Percentiles rank a stretch among this genome's conserved stretches.
Evolutionary conservation across 2,888 invertebrate genomes (phyloP).

Genomic region (Rotaria sp.): DNA sequence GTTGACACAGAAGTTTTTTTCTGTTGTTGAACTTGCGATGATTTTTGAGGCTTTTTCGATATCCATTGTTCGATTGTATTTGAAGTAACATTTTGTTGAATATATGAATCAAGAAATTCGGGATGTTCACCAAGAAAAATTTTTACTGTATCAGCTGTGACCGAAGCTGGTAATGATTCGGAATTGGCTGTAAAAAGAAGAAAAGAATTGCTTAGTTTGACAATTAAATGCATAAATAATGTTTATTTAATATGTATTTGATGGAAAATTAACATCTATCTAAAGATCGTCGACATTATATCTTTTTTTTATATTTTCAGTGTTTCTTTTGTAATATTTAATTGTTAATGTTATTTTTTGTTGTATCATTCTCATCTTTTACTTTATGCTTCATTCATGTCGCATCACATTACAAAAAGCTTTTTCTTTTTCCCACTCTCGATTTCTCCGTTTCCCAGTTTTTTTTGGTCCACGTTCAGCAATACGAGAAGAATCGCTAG

Average conservation of each 20-base stretch:
- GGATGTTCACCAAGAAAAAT: neutral
- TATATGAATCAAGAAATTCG: neutral
- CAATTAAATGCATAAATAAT: too few relatives aligned
- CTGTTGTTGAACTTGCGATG: neutral
- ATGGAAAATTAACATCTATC: neutral
- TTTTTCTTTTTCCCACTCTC: neutral
- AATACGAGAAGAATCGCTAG: neutral
- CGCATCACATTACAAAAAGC: neutral
- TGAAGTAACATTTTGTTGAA: neutral
- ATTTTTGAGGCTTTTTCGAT: neutral
- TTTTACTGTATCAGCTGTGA: neutral
- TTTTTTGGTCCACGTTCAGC: neutral
- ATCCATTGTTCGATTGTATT: conserved; percentile 7
- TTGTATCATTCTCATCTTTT: neutral
- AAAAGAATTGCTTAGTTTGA: too few relatives aligned
- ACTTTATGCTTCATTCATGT: neutral
- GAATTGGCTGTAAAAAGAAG: neutral
- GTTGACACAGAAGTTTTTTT: too few relatives aligned
- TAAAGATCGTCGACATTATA: neutral
- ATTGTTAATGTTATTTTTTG: neutral
- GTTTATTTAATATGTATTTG: neutral
- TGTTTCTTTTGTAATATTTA: neutral
- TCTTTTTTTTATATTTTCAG: neutral
- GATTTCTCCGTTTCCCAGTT: neutral
- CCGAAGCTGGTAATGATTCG: neutral